phyloP scores from a whole-genome alignment of 2,888 invertebrate genomes.

The Dryocosmus kuriphilus region DNA sequence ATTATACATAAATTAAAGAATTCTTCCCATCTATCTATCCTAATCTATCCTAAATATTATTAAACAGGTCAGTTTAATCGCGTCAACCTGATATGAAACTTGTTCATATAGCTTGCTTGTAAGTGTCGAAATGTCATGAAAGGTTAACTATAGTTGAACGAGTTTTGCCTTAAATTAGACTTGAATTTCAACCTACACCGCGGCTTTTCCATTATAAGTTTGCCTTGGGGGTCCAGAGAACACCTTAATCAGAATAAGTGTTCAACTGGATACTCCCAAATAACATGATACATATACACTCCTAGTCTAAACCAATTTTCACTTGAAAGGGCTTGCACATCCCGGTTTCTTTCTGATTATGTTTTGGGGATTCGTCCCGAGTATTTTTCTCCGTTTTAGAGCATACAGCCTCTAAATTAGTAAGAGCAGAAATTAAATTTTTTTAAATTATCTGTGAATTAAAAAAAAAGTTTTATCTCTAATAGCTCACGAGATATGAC shows the following conservation, averaged over 20 bases:
- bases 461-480: too few species aligned
- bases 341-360: too few species aligned
- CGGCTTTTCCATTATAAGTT: slow-evolving; percentile 73
- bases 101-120: slow-evolving; percentile 21
- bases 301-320: too few species aligned
- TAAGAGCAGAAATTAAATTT: too few species aligned
- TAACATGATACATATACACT: background rate
- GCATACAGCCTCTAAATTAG: too few species aligned
- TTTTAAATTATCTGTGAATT: too few species aligned
- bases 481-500: too few species aligned
- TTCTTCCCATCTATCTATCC: background rate
- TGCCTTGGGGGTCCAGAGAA: slow-evolving; percentile 52
- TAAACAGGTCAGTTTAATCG: background rate
- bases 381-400: too few species aligned
- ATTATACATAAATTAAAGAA: background rate
- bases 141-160: slow-evolving; percentile 71
- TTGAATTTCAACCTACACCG: slow-evolving; percentile 65
- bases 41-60: background rate
- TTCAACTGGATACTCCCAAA: slow-evolving; percentile 21
- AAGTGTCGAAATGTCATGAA: slow-evolving; percentile 70
- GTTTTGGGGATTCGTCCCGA: too few species aligned
- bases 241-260: slow-evolving; percentile 47
- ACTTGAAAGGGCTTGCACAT: too few species aligned
- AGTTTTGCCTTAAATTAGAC: slow-evolving; percentile 69
- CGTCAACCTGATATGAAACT: slow-evolving; percentile 3